Evolutionary conservation across 2,888 invertebrate species (phyloP).

Genomic region (Platypus cylindrus): DNA sequence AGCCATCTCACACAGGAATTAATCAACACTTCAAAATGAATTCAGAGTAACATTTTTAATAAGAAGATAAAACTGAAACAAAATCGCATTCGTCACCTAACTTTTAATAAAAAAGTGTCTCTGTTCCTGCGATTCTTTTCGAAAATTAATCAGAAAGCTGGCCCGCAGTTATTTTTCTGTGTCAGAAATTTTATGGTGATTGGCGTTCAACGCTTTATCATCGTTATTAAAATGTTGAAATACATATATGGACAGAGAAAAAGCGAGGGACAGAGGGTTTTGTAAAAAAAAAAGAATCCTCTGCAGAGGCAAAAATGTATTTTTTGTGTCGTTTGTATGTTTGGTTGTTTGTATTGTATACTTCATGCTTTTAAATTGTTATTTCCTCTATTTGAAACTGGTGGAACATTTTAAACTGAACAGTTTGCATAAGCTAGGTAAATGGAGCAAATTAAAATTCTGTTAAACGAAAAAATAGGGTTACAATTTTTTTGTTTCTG

Average conservation of each 20-base stretch:
- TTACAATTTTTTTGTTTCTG: too few species aligned
- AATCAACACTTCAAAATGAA: too few species aligned
- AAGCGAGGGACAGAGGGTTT: not conserved
- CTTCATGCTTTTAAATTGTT: constrained; percentile 3
- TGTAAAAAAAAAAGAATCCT: too few species aligned
- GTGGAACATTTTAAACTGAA: constrained; percentile 1
- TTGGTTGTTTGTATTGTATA: constrained; percentile 4
- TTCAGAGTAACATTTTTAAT: too few species aligned
- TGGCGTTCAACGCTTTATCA: constrained; percentile 9
- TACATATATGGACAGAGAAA: constrained; percentile 4
- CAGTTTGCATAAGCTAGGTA: not conserved
- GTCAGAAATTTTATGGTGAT: constrained; percentile 9
- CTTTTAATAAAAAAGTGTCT: constrained; percentile 7
- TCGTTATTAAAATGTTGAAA: constrained; percentile 10
- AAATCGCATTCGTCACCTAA: constrained; percentile 1
- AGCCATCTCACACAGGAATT: too few species aligned
- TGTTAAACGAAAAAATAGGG: too few species aligned
- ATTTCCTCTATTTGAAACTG: constrained; percentile 4
- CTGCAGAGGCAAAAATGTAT: constrained; percentile 1
- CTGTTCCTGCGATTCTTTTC: constrained; percentile 6
- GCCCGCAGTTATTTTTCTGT: constrained; percentile 9
- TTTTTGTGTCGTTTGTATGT: constrained; percentile 5
- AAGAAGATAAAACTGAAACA: too few species aligned
- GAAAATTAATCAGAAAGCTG: constrained; percentile 8
- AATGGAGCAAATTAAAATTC: too few species aligned